These are phyloP conservation scores for Aricia artaxerxes DNA, from an alignment of 2,888 invertebrate species.

Conservation along the genomic window DNA sequence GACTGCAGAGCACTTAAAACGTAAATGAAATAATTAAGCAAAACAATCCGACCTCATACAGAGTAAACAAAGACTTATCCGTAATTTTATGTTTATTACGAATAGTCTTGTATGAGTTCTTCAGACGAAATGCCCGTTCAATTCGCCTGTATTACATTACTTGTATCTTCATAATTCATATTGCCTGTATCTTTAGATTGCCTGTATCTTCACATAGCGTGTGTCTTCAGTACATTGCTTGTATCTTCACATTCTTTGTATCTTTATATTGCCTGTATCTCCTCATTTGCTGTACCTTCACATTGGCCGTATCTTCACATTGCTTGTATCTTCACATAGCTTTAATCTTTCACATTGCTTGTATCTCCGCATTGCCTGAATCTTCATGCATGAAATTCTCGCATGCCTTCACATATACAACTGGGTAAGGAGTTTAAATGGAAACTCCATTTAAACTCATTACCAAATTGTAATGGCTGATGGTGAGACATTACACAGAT, in stretches of 20 bases:
- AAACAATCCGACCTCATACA: neutral
- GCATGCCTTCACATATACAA: neutral
- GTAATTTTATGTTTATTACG: neutral
- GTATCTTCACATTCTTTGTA: too few relatives aligned
- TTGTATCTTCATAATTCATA: neutral
- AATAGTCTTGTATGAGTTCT: neutral
- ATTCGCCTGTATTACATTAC: neutral
- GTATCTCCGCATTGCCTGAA: neutral
- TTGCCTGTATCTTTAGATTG: too few relatives aligned
- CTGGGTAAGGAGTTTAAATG: too few relatives aligned
- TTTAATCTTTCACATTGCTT: neutral
- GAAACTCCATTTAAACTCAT: neutral
- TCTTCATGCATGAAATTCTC: neutral
- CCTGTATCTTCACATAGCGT: neutral
- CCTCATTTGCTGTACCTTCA: too few relatives aligned
- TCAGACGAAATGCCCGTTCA: neutral
- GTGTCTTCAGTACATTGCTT: too few relatives aligned
- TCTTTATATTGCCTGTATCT: too few relatives aligned
- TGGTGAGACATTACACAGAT: neutral
- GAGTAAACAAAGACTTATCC: neutral
- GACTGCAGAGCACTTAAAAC: neutral
- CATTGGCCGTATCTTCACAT: too few relatives aligned
- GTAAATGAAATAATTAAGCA: slow-evolving; percentile 10
- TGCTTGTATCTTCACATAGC: neutral
- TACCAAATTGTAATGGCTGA: slow-evolving; percentile 7